These are phyloP conservation scores for Magallana gigas DNA, from an alignment of 1,140 invertebrate species.

Conservation along the genomic window DNA sequence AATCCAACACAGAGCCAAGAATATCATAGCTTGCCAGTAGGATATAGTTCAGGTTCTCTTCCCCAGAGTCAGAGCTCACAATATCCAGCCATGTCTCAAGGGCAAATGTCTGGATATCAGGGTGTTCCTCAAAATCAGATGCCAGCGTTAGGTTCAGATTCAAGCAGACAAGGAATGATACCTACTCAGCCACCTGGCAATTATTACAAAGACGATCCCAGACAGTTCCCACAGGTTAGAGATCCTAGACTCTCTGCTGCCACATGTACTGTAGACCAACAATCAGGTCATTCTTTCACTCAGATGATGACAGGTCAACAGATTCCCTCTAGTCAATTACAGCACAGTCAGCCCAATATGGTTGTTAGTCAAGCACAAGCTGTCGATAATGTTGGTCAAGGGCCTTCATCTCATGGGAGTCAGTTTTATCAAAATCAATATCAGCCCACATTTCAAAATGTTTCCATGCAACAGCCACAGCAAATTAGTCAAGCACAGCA, in stretches of 20 bases:
- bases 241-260: not conserved
- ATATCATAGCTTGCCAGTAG: slow-evolving; percentile 32
- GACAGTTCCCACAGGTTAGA: not conserved
- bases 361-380: not conserved
- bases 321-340: not conserved
- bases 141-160: not conserved
- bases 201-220: not conserved
- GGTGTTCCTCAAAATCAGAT: slow-evolving; percentile 1
- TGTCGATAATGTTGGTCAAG: not conserved
- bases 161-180: not conserved
- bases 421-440: slow-evolving; percentile 18
- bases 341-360: not conserved
- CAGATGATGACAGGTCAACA: not conserved
- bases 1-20: slow-evolving; percentile 46
- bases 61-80: slow-evolving; percentile 5
- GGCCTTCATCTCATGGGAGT: not conserved
- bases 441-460: not conserved
- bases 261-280: not conserved
- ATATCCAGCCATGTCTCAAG: not conserved
- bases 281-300: not conserved
- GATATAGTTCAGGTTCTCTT: not conserved
- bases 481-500: not conserved
- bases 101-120: not conserved
- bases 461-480: slow-evolving; percentile 17
- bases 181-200: not conserved